Evolutionary conservation across 1,140 invertebrate species (phyloP).

Genomic region (Goniozus legneri): DNA sequence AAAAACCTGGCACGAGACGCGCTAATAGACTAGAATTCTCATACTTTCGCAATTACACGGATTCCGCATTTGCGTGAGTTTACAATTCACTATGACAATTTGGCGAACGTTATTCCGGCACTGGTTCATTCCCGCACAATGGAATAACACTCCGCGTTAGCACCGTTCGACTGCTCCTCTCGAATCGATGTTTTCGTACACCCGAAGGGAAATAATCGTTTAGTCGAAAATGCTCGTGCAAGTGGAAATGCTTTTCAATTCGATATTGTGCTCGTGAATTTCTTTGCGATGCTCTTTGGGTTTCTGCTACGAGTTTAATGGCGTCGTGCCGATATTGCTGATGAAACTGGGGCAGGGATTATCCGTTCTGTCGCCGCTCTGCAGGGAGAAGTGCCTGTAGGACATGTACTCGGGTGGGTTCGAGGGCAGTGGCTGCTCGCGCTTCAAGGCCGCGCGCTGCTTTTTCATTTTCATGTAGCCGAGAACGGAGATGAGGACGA

Average conservation of each 20-base stretch:
- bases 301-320: slow-evolving; percentile 50
- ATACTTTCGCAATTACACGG: slow-evolving; percentile 13
- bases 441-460: slow-evolving; percentile 69
- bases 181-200: background rate
- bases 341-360: slow-evolving; percentile 51
- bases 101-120: background rate
- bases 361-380: slow-evolving; percentile 45
- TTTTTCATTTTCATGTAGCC: slow-evolving; percentile 84
- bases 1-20: too few species aligned
- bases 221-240: slow-evolving; percentile 36
- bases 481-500: slow-evolving; percentile 76
- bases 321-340: slow-evolving; percentile 44
- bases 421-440: slow-evolving; percentile 61
- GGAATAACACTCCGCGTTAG: background rate
- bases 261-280: slow-evolving; percentile 32
- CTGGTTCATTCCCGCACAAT: background rate
- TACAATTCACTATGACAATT: background rate
- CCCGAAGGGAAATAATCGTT: too few species aligned
- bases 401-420: slow-evolving; percentile 72
- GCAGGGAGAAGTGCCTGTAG: slow-evolving; percentile 67
- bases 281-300: slow-evolving; percentile 26
- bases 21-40: too few species aligned
- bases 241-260: slow-evolving; percentile 38
- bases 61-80: slow-evolving; percentile 5
- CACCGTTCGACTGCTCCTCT: background rate